Conservation (phyloP, 1,140 invertebrate genomes). For the Antheraea pernyi region DNA sequence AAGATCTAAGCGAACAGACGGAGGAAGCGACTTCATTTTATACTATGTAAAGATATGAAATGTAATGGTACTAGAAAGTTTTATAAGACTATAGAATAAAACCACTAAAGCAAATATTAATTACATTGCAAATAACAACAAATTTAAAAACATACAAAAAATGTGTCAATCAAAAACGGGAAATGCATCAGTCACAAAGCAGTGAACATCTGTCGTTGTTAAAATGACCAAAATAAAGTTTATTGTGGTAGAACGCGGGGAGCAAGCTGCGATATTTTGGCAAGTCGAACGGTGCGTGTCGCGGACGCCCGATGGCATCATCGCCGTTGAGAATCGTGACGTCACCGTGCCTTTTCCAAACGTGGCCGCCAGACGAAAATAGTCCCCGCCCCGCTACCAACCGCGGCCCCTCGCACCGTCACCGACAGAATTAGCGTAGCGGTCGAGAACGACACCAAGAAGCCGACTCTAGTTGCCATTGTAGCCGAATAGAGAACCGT, state of each 20-base stretch:
- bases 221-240: conserved; percentile 74
- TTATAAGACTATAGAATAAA: not conserved
- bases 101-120: not conserved
- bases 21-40: no score
- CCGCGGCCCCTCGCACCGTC: conserved; percentile 61
- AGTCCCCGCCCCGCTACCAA: conserved; percentile 65
- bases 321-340: conserved; percentile 74
- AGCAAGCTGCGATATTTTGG: conserved; percentile 71
- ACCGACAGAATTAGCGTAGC: conserved; percentile 71
- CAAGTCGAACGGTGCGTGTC: conserved; percentile 69
- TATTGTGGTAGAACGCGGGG: conserved; percentile 44
- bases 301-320: conserved; percentile 72
- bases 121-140: not conserved
- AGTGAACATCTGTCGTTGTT: conserved; percentile 29
- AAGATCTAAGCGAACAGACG: no score
- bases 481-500: conserved; percentile 2
- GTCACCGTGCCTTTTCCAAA: conserved; percentile 77
- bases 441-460: conserved; percentile 30
- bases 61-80: no score
- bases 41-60: no score
- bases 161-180: not conserved
- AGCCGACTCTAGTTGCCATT: conserved; percentile 5
- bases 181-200: conserved; percentile 5
- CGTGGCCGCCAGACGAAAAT: conserved; percentile 78
- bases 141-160: not conserved